Conservation (phyloP, 35 echinoderm and acorn worm genomes). For the Ophiothrix spiculata region DNA sequence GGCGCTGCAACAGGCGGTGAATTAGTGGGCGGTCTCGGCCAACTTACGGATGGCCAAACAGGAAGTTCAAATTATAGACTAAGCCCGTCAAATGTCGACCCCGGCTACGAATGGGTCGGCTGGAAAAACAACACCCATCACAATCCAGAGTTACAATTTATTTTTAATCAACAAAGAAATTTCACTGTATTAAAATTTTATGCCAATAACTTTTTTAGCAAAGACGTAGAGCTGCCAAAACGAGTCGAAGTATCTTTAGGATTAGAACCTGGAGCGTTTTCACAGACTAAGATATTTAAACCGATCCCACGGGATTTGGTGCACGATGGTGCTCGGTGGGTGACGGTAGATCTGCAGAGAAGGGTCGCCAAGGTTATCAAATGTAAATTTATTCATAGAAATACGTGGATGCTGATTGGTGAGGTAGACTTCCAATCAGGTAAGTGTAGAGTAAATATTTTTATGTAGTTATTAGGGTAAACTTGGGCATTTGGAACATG, state of each 20-base stretch:
- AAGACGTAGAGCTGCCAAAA: slow-evolving; percentile 63
- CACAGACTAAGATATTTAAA: slow-evolving; percentile 18
- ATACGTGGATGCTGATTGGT: slow-evolving; percentile 79
- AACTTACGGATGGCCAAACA: slow-evolving; percentile 81
- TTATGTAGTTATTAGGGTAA: too few relatives aligned
- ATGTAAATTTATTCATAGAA: slow-evolving; percentile 49
- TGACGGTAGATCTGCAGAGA: slow-evolving; percentile 73
- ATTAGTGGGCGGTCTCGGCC: slow-evolving; percentile 63
- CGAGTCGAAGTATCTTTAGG: slow-evolving; percentile 58
- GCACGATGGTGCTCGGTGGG: slow-evolving; percentile 74
- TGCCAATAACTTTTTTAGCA: slow-evolving; percentile 75
- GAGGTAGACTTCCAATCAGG: slow-evolving; percentile 88
- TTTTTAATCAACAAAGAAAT: slow-evolving; percentile 83
- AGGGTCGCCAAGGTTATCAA: slow-evolving; percentile 75
- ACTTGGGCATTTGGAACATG: too few relatives aligned
- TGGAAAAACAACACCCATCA: slow-evolving; percentile 68
- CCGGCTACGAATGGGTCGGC: slow-evolving; percentile 88
- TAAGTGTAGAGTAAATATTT: too few relatives aligned
- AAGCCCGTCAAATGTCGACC: slow-evolving; percentile 64
- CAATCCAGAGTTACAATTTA: slow-evolving; percentile 58
- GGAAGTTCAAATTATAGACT: slow-evolving; percentile 76
- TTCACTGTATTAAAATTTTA: slow-evolving; percentile 71
- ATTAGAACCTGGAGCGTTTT: slow-evolving; percentile 56
- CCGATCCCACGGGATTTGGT: slow-evolving; percentile 37
- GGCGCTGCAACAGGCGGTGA: slow-evolving; percentile 39